Percentiles rank a stretch among this genome's conserved stretches.
phyloP scores from a whole-genome alignment of 2,113 vertebrate genomes.

The Alouatta palliata region DNA sequence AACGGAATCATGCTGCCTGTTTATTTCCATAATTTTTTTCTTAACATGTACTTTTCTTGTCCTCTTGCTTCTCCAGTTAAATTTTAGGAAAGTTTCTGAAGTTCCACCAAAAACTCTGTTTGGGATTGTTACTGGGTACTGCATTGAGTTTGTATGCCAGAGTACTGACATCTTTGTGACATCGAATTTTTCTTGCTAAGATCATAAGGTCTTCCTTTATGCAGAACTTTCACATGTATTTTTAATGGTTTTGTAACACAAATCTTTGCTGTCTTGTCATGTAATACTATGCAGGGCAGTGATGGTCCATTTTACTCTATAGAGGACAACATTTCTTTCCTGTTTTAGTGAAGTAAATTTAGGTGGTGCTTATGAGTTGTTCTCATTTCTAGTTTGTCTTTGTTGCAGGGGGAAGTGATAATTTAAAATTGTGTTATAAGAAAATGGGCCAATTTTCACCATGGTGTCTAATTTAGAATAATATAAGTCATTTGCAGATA shows the following conservation, averaged over 20 bases:
- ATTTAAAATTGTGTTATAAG: slow-evolving; percentile 53
- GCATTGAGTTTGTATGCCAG: background rate
- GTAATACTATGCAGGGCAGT: background rate
- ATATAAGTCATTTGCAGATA: slow-evolving; percentile 46
- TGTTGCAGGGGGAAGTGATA: background rate
- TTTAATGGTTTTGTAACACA: background rate
- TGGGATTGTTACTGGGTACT: background rate
- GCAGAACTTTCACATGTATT: background rate
- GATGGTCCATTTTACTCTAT: background rate
- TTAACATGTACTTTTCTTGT: background rate
- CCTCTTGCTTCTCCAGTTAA: background rate
- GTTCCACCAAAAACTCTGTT: background rate
- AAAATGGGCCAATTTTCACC: slow-evolving; percentile 31
- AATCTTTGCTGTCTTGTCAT: background rate
- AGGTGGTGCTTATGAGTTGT: background rate
- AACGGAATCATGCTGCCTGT: background rate
- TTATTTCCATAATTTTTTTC: background rate
- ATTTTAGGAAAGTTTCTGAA: slow-evolving; percentile 25
- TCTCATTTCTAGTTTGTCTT: background rate
- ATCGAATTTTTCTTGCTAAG: background rate
- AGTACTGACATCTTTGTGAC: background rate
- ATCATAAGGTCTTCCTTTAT: background rate
- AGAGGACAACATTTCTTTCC: background rate
- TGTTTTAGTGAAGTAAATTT: slow-evolving; percentile 19
- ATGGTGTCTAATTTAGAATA: slow-evolving; percentile 35